Conservation (phyloP, 2,888 invertebrate species). For the Mythimna ferrago region DNA sequence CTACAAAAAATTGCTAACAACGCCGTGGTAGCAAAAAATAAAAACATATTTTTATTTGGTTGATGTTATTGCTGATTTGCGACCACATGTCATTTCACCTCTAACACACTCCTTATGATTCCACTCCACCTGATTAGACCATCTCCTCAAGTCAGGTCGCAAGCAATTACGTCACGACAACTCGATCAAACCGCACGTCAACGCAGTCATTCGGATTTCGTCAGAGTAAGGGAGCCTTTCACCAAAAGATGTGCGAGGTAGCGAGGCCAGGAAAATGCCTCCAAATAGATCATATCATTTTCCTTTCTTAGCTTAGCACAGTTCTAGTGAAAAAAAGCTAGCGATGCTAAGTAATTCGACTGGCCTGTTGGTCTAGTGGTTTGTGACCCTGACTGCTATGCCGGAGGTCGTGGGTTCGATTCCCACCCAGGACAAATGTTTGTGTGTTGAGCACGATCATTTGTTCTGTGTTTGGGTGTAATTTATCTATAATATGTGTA, state of each 20-base stretch:
- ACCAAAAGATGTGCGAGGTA: neutral
- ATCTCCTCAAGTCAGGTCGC: conserved; percentile 45
- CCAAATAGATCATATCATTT: neutral
- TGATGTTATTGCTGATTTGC: too few relatives aligned
- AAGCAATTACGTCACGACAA: conserved; percentile 66
- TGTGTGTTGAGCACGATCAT: too few relatives aligned
- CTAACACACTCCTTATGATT: neutral
- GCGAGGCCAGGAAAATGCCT: neutral
- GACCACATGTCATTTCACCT: neutral
- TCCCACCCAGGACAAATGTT: too few relatives aligned
- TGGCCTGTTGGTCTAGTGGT: too few relatives aligned
- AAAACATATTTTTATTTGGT: too few relatives aligned
- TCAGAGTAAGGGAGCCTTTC: conserved; percentile 39
- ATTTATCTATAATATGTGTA: too few relatives aligned
- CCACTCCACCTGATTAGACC: conserved; percentile 34
- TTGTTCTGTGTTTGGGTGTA: too few relatives aligned
- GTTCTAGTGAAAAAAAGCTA: neutral
- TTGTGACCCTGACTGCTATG: too few relatives aligned
- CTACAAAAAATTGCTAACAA: too few relatives aligned
- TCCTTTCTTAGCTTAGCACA: neutral
- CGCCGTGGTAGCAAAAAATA: too few relatives aligned
- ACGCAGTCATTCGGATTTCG: conserved; percentile 54
- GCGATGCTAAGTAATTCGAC: neutral
- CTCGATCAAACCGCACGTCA: conserved; percentile 69
- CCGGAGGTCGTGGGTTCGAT: too few relatives aligned